phyloP scores from a whole-genome alignment of 2,888 invertebrate species.

The Tipula unca region DNA sequence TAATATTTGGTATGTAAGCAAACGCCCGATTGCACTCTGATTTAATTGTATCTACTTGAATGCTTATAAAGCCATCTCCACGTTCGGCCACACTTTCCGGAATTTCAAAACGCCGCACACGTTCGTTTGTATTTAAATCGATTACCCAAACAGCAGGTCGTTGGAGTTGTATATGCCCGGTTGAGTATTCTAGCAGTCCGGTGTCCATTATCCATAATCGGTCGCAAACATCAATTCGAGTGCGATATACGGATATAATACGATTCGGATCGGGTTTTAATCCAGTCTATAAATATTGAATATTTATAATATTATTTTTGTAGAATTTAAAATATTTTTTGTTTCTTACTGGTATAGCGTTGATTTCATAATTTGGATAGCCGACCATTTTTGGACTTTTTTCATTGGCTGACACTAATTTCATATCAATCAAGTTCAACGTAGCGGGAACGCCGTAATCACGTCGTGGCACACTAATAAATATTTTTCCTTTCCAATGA shows the following conservation, averaged over 20 bases:
- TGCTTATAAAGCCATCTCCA: slow-evolving; percentile 50
- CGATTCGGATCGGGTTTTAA: slow-evolving; percentile 27
- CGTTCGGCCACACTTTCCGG: slow-evolving; percentile 36
- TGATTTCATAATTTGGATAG: slow-evolving; percentile 33
- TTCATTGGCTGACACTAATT: background rate
- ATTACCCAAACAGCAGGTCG: slow-evolving; percentile 56
- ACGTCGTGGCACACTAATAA: slow-evolving; percentile 64
- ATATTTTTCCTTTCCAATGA: slow-evolving; percentile 48
- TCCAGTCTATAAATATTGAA: slow-evolving; percentile 21
- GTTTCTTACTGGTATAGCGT: background rate
- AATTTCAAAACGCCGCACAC: slow-evolving; percentile 49
- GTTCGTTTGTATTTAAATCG: slow-evolving; percentile 54
- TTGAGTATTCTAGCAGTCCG: slow-evolving; percentile 59
- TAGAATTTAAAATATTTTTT: background rate
- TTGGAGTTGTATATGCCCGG: slow-evolving; percentile 44
- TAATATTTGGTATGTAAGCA: slow-evolving; percentile 56
- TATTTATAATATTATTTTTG: background rate
- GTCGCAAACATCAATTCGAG: slow-evolving; percentile 60
- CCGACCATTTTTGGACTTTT: slow-evolving; percentile 35
- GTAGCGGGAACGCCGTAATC: slow-evolving; percentile 55
- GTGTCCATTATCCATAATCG: slow-evolving; percentile 74
- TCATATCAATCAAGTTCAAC: slow-evolving; percentile 45
- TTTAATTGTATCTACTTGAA: slow-evolving; percentile 54
- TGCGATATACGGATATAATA: slow-evolving; percentile 62
- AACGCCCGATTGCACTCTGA: slow-evolving; percentile 53